Evolutionary conservation across 2,797 vertebrate genomes (phyloP).

Genomic region (Threskiornis aethiopicus): DNA sequence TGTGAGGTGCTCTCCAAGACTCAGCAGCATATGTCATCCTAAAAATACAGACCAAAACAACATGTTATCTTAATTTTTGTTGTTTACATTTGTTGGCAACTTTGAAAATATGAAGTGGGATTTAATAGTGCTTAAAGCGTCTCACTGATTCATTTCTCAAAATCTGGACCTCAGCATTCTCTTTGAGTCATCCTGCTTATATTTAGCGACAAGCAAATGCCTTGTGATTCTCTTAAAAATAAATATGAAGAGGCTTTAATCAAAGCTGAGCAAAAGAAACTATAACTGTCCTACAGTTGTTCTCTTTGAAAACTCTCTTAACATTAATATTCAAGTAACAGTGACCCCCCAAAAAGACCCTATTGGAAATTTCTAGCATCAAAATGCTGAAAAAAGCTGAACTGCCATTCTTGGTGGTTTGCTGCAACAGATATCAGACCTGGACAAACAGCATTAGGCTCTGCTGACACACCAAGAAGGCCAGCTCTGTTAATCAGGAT

Average conservation of each 20-base stretch:
- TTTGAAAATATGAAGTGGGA: background rate
- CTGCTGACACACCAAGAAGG: rapidly evolving
- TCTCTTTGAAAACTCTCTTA: background rate
- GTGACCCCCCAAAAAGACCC: rapidly evolving
- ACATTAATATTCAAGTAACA: background rate
- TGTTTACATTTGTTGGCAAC: conserved; percentile 32
- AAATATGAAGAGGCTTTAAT: conserved; percentile 10
- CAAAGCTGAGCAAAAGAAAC: background rate
- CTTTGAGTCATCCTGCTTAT: conserved; percentile 34
- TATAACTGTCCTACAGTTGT: background rate
- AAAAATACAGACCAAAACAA: conserved; percentile 11
- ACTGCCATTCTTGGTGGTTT: rapidly evolving
- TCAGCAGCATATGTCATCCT: background rate
- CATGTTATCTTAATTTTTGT: background rate
- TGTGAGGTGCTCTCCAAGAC: background rate
- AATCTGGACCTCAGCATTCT: background rate
- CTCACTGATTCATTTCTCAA: conserved; percentile 6
- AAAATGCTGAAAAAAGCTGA: background rate
- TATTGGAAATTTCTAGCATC: background rate
- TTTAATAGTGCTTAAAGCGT: background rate
- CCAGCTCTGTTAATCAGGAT: background rate
- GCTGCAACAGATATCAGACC: background rate
- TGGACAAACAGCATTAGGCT: background rate
- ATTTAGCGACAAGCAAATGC: conserved; percentile 22
- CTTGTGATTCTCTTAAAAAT: conserved; percentile 6